Conservation (phyloP, 2,113 vertebrate species). For the Oreochromis niloticus region DNA sequence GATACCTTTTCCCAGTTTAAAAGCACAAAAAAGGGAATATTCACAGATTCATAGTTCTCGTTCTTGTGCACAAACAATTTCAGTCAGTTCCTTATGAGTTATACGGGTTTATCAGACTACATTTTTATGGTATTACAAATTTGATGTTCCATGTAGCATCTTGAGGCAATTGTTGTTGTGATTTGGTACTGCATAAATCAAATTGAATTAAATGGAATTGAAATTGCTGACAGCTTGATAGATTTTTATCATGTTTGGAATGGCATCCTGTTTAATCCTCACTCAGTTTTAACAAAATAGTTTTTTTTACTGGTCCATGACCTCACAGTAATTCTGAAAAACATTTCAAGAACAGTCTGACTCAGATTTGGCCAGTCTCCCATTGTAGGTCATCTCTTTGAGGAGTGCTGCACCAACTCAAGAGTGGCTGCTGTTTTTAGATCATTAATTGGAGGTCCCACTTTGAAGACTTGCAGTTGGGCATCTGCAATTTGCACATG, state of each 20-base stretch:
- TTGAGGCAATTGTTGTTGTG: neutral
- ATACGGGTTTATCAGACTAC: neutral
- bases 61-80: neutral
- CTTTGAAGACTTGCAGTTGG: neutral
- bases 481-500: neutral
- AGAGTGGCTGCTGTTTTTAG: neutral
- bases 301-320: neutral
- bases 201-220: neutral
- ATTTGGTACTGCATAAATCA: neutral
- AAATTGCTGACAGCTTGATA: neutral
- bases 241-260: neutral
- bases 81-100: neutral
- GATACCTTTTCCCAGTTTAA: neutral
- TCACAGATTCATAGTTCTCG: neutral
- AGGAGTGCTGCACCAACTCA: neutral
- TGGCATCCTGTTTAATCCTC: neutral
- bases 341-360: neutral
- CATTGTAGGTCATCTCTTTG: neutral
- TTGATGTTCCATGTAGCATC: neutral
- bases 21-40: neutral
- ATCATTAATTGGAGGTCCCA: neutral
- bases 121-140: neutral
- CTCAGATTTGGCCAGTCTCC: neutral
- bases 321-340: neutral
- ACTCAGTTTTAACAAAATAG: neutral